These are phyloP conservation scores for Aphidoletes aphidimyza DNA, from an alignment of 2,888 invertebrate species.

Conservation along the genomic window DNA sequence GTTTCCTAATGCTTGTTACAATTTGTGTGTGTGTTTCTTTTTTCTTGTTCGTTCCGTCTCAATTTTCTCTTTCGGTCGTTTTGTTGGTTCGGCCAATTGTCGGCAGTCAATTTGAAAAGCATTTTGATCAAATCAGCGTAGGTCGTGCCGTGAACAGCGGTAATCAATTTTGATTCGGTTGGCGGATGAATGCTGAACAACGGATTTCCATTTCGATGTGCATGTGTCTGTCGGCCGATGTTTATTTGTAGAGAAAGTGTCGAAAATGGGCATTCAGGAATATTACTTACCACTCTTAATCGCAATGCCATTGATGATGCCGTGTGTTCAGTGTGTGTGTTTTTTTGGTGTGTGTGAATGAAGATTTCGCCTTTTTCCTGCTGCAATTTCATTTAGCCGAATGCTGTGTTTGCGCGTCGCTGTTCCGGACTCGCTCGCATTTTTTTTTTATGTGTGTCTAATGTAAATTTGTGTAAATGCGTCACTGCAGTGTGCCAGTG, in stretches of 20 bases:
- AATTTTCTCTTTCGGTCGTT: neutral
- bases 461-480: constrained; percentile 47
- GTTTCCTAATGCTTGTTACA: neutral
- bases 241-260: too few species aligned
- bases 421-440: neutral
- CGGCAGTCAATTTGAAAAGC: neutral
- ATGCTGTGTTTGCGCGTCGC: neutral
- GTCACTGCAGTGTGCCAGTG: neutral
- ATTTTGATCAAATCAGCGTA: neutral
- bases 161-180: constrained; percentile 6
- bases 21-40: too few species aligned
- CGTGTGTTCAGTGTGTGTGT: neutral
- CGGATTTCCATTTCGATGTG: neutral
- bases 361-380: neutral
- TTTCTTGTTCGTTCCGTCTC: neutral
- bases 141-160: neutral
- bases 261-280: neutral
- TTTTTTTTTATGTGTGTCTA: constrained; percentile 42
- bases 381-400: neutral
- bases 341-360: neutral
- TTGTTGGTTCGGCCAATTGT: too few species aligned
- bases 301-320: neutral
- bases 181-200: neutral
- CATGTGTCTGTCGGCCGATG: too few species aligned
- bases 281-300: constrained; percentile 22